Base-by-base conservation (phyloP, 64 coral and sea anemone genomes). In the Orbicella faveolata region DNA sequence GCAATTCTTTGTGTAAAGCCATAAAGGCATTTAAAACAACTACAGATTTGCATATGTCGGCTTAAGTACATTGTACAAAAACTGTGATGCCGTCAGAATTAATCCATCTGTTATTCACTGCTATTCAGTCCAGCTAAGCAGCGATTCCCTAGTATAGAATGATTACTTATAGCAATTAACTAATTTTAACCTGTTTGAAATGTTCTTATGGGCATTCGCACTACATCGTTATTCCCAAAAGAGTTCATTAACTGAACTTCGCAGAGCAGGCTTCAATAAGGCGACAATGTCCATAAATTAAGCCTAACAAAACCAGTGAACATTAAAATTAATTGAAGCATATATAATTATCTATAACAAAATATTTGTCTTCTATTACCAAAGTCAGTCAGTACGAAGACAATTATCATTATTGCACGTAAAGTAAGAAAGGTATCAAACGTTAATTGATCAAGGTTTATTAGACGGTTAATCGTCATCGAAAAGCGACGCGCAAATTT, bases 1-100 rank as follows among this genome's bases (percentile, higher is more conserved):
- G 41, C 36, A 52, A 73, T 73, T 70, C 82, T 72, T 72, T 72
- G 82, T 72, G n/a, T 73, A 11, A 30, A 41, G 30, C 36, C 21
- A n/a, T 72, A 26, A 51, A 73, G 82, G 6, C 65, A 52, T 73
- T 26, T 16, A 72, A 72, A 85, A 73, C 82, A 85, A 15, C 17
- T 20, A 21, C 4, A 7, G 37, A 85, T 85, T 85, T 85, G 82
- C 82, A 85, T 85, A 72, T 85, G 64, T 67, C 61, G 41, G 82
- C 51, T 52, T 52, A 20, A 48, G 65, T 52, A 72, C 44, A 52
- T 52, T 85, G 64, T 85, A 41, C 82, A 61, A 34, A n/a, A 26
- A 36, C 30, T 30, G 11, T 33, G 72, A 30, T 51, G 63, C 12
- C 13, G 4, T 67, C 10, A n/a, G 67, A 25, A 9, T 67, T 67